Evolutionary conservation across 2,888 invertebrate genomes (phyloP), one percentile per base, ranked within the genome.

Genomic region (Sepiola atlantica): DNA sequence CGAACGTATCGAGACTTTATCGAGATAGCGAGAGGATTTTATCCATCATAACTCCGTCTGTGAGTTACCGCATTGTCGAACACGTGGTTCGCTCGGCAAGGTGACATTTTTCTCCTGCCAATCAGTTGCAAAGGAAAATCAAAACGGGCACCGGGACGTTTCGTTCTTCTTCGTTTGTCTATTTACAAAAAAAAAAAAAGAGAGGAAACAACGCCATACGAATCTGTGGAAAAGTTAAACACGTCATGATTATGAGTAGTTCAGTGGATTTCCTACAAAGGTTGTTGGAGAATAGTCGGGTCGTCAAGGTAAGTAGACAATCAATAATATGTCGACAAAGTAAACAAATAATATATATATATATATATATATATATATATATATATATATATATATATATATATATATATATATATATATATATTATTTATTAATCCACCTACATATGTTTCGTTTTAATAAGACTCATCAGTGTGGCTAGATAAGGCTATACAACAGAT

Each of bases 241-340:
- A 45, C 45, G 92, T 92, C 54, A 92, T 92, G 92, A 92, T 45
- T 45, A 92, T 92, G 92, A 54, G 92, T 2, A 16, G n/a, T 24
- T 92, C 92, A 1, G 92, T 35, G 45, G 92, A 92, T 45, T 92
- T 92, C 91, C n/a, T 92, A 24, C 92, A 92, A 35, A 92, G 92
- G 54, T 92, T 92, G 92, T 92, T 92, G 92, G 92, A 92, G 92
- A 92, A 92, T 54, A 92, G 92, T 10, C 35, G 92, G n/a, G 92
- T 92, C 24, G 92, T 92, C 21, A 92, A 92, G 92, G 92, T 92
- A 92, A 92, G 92, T 92, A 32, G n/a, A 4, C 77, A 14, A 18
- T 32, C n/a, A 77, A n/a, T 54, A 45, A 45, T 8, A 57, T 57
- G 21, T 24, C n/a, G n/a, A n/a, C n/a, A n/a, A n/a, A n/a, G n/a